Evolutionary conservation across 2,113 vertebrate genomes (phyloP), one percentile per base, ranked within the genome.

Genomic region (Dunckerocampus dactyliophorus): DNA sequence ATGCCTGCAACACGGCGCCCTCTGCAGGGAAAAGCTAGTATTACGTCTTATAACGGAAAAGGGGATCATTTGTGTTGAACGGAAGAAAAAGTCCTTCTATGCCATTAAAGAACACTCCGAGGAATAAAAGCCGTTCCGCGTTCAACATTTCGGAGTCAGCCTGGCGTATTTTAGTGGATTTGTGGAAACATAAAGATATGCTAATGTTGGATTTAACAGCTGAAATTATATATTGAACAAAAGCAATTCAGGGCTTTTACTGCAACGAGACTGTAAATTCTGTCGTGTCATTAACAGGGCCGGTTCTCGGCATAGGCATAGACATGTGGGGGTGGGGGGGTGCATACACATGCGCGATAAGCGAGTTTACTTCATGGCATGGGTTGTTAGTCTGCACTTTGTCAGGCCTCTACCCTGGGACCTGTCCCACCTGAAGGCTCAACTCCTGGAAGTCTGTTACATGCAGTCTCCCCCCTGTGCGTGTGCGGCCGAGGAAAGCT

Each of bases 131-230:
- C 19, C 22, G 43, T 50, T 31, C 56, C 67, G 63, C 76, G 60
- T 64, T 75, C 82, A 83, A 85, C 67, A 71, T 75, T 76, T 77
- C 62, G 74, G 61, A 71, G 66, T 59, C 54, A 46, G 19, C 34
- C 48, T 48, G 73, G 78, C 67, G 61, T 68, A 79, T 71, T 71
- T 63, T 69, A 19, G 0, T 61, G 52, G 47, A n/a, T 74, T 76
- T 81, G 72, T 79, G 79, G 75, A 66, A 59, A 63, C 63, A 67
- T 72, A 80, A 82, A 86, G 73, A 75, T 75, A 79, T 67, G 51
- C 47, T 74, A 67, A 85, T 69, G 69, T 69, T 77, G 76, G 67
- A 79, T 83, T 86, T 85, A 82, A 84, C 28, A 65, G 67, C 53
- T 31, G 61, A 82, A 76, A 82, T 85, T 65, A 75, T 75, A 80